phyloP scores from a whole-genome alignment of 2,888 invertebrate genomes.

The Eupithecia pulchellata region DNA sequence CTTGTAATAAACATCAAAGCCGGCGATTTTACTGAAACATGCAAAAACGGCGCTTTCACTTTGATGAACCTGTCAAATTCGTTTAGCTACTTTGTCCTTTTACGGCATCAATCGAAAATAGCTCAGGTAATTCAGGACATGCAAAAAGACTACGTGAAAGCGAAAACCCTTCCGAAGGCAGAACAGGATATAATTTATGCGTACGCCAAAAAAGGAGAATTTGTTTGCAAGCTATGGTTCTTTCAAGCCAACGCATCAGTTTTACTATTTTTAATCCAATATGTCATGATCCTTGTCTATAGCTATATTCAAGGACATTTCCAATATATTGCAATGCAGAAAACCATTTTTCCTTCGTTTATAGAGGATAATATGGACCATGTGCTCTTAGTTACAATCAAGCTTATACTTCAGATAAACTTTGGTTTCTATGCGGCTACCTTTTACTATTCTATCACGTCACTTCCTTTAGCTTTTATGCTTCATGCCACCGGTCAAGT shows the following conservation, averaged over 20 bases:
- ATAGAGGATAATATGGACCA: slow-evolving; percentile 51
- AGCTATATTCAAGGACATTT: slow-evolving; percentile 41
- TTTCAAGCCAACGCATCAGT: background rate
- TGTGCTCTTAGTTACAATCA: slow-evolving; percentile 37
- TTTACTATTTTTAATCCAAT: slow-evolving; percentile 45
- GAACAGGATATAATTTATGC: slow-evolving; percentile 50
- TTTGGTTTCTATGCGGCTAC: slow-evolving; percentile 45
- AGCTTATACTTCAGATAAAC: slow-evolving; percentile 31
- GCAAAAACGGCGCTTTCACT: slow-evolving; percentile 42
- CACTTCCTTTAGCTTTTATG: slow-evolving; percentile 63
- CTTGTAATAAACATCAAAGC: slow-evolving; percentile 41
- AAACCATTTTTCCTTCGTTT: slow-evolving; percentile 50
- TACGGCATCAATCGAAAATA: slow-evolving; percentile 47
- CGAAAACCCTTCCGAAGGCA: slow-evolving; percentile 34
- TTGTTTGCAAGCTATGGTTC: slow-evolving; percentile 55
- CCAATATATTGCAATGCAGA: slow-evolving; percentile 49
- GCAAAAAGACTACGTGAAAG: slow-evolving; percentile 52
- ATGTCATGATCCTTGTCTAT: slow-evolving; percentile 34
- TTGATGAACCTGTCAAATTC: slow-evolving; percentile 35
- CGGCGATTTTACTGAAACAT: slow-evolving; percentile 43
- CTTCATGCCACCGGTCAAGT: slow-evolving; percentile 64
- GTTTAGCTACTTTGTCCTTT: slow-evolving; percentile 42
- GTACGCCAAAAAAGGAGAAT: slow-evolving; percentile 48
- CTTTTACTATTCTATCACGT: slow-evolving; percentile 56
- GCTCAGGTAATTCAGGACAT: slow-evolving; percentile 49